Percentiles rank a stretch among this genome's conserved stretches.
These are phyloP conservation scores for Luehdorfia chinensis DNA, from an alignment of 1,140 invertebrate species.

Conservation along the genomic window DNA sequence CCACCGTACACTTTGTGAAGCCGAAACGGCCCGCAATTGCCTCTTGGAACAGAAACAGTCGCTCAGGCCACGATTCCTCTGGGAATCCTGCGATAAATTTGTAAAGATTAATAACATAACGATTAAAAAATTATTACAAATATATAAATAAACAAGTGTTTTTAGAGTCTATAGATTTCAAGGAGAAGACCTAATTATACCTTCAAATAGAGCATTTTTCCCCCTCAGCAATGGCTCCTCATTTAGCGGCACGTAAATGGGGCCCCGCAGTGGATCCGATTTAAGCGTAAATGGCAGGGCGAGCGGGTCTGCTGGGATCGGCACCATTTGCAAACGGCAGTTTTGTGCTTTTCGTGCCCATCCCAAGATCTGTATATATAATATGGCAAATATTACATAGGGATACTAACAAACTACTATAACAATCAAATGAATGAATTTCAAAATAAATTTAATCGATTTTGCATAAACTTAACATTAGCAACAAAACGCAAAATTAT, in stretches of 20 bases:
- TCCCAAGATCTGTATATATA: slow-evolving; percentile 81
- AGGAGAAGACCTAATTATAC: too few relatives aligned
- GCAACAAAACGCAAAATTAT: too few relatives aligned
- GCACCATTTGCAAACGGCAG: slow-evolving; percentile 92
- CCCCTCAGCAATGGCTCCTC: slow-evolving; percentile 82
- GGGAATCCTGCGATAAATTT: slow-evolving; percentile 91
- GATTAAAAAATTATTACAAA: too few relatives aligned
- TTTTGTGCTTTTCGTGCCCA: slow-evolving; percentile 93
- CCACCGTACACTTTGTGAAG: slow-evolving; percentile 88
- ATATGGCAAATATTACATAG: neutral
- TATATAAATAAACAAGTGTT: too few relatives aligned
- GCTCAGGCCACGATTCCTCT: slow-evolving; percentile 84
- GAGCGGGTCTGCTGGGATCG: slow-evolving; percentile 96
- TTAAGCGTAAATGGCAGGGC: slow-evolving; percentile 94
- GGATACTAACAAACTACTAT: too few relatives aligned
- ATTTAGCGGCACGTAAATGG: slow-evolving; percentile 95
- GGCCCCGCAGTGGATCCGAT: slow-evolving; percentile 96
- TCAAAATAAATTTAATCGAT: too few relatives aligned
- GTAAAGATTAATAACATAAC: too few relatives aligned
- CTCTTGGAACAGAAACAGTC: slow-evolving; percentile 91
- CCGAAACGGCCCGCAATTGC: slow-evolving; percentile 89
- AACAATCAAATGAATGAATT: too few relatives aligned
- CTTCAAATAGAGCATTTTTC: slow-evolving; percentile 84
- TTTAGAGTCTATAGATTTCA: too few relatives aligned
- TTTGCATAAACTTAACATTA: too few relatives aligned